Base-by-base conservation (phyloP, 2,797 vertebrate genomes). In the Spheniscus humboldti region DNA sequence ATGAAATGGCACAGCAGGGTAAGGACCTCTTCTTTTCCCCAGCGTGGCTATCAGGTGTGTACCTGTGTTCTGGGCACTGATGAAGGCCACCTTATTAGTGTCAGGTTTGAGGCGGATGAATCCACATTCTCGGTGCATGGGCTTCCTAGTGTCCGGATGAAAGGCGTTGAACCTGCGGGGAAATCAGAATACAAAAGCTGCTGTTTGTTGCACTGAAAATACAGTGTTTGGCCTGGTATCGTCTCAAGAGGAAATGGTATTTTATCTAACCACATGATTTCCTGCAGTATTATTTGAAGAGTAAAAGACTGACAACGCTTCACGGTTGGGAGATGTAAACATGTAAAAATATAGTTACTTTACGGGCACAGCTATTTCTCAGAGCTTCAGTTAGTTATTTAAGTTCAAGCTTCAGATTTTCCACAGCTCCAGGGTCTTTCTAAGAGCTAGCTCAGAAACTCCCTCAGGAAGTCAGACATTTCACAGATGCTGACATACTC, bases 21-120 rank as follows among this genome's bases (percentile, higher is more conserved):
- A 64, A 56, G 31, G 18, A 56, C 1, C 18, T 75, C 41, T 27
- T 30, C 55, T 63, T 17, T 52, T 13, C n/a, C 64, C 43, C 72
- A 67, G 52, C 0, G 0, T 11, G 62, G 37, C 1, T 25, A 16
- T 11, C 16, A 60, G 48, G 62, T 27, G 33, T 22, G 74, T 97
- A 99, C 99, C 99, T 98, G 99, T 99, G 97, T 99, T 99, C 97
- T 99, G 99, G 89, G 99, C 99, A n/a, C 99, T 98, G 97, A 99
- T 98, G 93, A 99, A 99, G 59, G 99, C 99, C 98, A 99, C 99
- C 97, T 98, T 99, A 64, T 99, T 99, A 96, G 98, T 99, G 57
- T 99, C 98, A 0, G 99, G 99, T 95, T 99, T 98, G 94, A 99
- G 98, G 94, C 99, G 98, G 94, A 99, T 99, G 96, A 99, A 99